Base-by-base conservation (phyloP, 2,888 invertebrate species). In the Caenorhabditis imperialis region DNA sequence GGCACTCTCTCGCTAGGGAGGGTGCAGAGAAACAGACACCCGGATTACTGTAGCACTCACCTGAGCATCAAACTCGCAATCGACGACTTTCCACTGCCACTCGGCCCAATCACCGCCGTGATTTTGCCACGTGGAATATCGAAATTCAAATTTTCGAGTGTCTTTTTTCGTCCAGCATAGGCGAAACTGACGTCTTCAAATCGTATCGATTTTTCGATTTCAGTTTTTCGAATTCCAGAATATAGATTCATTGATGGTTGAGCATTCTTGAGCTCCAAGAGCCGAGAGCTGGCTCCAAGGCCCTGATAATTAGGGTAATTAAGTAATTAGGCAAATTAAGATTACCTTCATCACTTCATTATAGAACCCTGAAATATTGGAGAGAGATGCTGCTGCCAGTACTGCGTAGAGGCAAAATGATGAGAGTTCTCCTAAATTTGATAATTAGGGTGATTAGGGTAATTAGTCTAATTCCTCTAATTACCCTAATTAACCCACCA, bases 61-160 rank as follows among this genome's bases (percentile, higher is more conserved):
- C 30, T 30, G 50, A 97, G 89, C 76, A 97, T 90, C 1, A 97
- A 90, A 0, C 93, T 90, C 0, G 93, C 94, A 71, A 97, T 90
- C 0, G 97, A 96, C 53, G 95, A 95, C 89, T 97, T 98, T 0
- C 97, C 97, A 30, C 94, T 94, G 0, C 97, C 97, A 72, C 95
- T 95, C 0, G 94, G 91, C 0, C 97, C 97, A 0, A 97, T 92
- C 12, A 93, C 90, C 0, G 95, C 95, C 14, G 93, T 92, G 0
- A 93, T 92, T 74, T 92, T 91, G 7, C 92, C 92, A 0, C 92
- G 92, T 0, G 91, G 90, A 8, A 94, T 90, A 6, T 90, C 90
- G 25, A 95, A 90, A 78, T 90, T 91, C 18, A 95, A 90, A 25
- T 92, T 91, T 44, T 91, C 90, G 45, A 95, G 90, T 3, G 93